Base-by-base conservation (phyloP, 2,113 vertebrate genomes). In the Notechis scutatus region DNA sequence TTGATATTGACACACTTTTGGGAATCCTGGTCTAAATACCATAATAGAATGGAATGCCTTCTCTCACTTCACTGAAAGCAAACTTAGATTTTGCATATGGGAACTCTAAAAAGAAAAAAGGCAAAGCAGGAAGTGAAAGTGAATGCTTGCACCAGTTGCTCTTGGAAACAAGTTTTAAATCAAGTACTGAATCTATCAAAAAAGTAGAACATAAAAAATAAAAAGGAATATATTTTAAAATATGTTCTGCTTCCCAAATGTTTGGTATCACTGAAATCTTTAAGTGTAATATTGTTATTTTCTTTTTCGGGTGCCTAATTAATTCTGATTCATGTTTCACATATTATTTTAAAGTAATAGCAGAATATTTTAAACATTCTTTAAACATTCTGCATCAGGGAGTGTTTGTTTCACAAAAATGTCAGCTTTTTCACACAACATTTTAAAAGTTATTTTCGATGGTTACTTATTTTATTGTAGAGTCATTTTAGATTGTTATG, bases 221-320 rank as follows among this genome's bases (percentile, higher is more conserved):
- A 87, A 93, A 94, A 21, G 10, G 52, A 59, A 8, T 18, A 6
- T 85, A 18, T 54, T 95, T 94, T 95, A 26, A 95, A 95, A 93
- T 1, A 69, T 3, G 9, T 88, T 94, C 91, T 93, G 18, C 93
- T 87, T 95, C 91, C 89, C 45, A 61, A 90, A 92, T 54, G 18
- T n/a, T 93, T 54, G 52, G 56, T 81, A 81, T 89, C 61, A 1
- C 69, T 88, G 20, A 3, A 42, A 56, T 39, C 64, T 18, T 59
- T n/a, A 87, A 34, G 12, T 24, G 20, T 52, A 56, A 6, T 4
- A n/a, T 87, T 81, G 9, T 93, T 81, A 52, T 86, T 95, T 45
- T 91, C 74, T 81, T 42, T 81, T 81, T 18, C 3, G 6, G 91
- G 4, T 50, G 91, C 45, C 88, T 92, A 90, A 91, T 55, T 74